Percentiles rank a stretch among this genome's conserved stretches.
Conservation (phyloP, 2,797 vertebrate species). For the Bradypus variegatus region DNA sequence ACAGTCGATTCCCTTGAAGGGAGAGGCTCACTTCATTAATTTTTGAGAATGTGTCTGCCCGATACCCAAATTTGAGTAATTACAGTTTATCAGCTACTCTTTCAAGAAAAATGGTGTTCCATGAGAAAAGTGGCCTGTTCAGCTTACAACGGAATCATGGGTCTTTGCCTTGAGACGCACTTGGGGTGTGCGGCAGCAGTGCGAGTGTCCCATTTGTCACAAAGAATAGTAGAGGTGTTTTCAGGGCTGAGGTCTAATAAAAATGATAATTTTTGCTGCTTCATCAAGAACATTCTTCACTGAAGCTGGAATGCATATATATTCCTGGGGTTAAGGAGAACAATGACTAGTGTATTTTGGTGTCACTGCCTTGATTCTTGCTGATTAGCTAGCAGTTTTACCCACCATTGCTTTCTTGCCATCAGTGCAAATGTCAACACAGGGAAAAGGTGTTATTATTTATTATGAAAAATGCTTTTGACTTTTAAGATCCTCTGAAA, state of each 20-base stretch:
- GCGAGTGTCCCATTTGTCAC: not conserved
- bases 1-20: not conserved
- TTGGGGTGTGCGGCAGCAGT: not conserved
- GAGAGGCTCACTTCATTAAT: not conserved
- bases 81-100: not conserved
- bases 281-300: not conserved
- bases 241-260: not conserved
- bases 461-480: not conserved
- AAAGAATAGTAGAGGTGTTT: not conserved
- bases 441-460: not conserved
- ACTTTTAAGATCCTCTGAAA: not conserved
- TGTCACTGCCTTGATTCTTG: not conserved
- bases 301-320: not conserved
- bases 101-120: not conserved
- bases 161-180: not conserved
- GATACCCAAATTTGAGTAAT: not conserved
- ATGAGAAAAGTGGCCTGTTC: not conserved
- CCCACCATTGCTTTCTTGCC: not conserved
- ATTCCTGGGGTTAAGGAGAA: not conserved
- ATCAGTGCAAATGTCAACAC: not conserved
- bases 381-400: not conserved
- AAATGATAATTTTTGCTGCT: not conserved
- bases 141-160: not conserved
- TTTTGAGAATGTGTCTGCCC: conserved; percentile 16
- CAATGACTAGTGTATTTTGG: not conserved